A percentile compares a stretch with the other conserved stretches of the same genome.
Conservation (phyloP, 2,888 invertebrate species). For the Phasia obesa region DNA sequence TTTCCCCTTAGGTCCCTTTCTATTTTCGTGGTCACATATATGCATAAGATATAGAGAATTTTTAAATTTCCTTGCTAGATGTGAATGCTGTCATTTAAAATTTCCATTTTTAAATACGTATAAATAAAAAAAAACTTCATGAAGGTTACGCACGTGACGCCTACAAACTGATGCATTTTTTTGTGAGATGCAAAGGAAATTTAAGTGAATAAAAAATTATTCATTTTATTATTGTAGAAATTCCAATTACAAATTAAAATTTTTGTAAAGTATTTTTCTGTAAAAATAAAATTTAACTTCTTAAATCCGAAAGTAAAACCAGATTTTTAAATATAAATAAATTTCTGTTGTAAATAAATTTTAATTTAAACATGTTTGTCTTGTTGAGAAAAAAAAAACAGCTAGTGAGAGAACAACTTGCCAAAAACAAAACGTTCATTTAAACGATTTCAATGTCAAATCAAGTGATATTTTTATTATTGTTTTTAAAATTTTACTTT, state of each 20-base stretch:
- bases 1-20: too few relatives aligned
- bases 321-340: not conserved
- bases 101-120: constrained; percentile 36
- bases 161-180: constrained; percentile 42
- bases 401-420: constrained; percentile 31
- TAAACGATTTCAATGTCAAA: constrained; percentile 65
- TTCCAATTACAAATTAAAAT: not conserved
- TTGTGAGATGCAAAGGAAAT: not conserved
- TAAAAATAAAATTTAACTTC: not conserved
- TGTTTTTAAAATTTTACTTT: constrained; percentile 36
- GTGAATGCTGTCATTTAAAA: constrained; percentile 31
- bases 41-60: too few relatives aligned
- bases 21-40: too few relatives aligned
- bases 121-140: constrained; percentile 43
- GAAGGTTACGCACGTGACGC: constrained; percentile 62
- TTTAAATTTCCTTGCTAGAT: constrained; percentile 49
- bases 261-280: not conserved
- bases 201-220: not conserved
- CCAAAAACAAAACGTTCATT: constrained; percentile 49
- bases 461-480: constrained; percentile 37
- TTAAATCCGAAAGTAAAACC: constrained; percentile 18
- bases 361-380: constrained; percentile 31
- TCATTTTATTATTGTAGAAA: not conserved
- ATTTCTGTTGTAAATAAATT: constrained; percentile 10
- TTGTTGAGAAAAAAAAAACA: constrained; percentile 6